phyloP scores from a whole-genome alignment of 2,113 vertebrate genomes.

The Heloderma charlesbogerti region DNA sequence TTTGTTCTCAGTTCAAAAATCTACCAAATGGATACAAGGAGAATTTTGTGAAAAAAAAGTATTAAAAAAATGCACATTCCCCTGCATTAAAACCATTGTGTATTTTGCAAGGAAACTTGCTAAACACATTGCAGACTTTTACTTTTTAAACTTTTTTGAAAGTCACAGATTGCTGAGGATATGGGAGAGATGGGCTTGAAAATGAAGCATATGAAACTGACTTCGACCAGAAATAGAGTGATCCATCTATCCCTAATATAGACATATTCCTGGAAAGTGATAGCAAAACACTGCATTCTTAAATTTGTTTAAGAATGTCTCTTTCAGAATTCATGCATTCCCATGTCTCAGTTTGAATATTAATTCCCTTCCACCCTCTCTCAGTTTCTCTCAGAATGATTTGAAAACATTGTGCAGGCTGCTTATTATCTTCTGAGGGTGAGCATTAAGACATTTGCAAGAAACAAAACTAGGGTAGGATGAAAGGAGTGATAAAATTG shows the following conservation, averaged over 20 bases:
- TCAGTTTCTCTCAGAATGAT: not conserved
- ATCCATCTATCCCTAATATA: not conserved
- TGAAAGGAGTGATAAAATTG: constrained; percentile 52
- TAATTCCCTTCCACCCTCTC: not conserved
- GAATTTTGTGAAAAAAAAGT: not conserved
- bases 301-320: not conserved
- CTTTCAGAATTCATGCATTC: not conserved
- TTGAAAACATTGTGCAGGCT: not conserved
- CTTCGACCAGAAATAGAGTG: not conserved
- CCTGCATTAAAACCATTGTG: not conserved
- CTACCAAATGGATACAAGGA: not conserved
- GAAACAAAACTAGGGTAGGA: constrained; percentile 50
- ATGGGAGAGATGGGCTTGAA: not conserved
- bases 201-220: not conserved
- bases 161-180: not conserved
- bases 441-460: constrained; percentile 30
- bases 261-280: not conserved
- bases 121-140: no score
- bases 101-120: not conserved
- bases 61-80: not conserved
- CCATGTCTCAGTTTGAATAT: not conserved
- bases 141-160: no score
- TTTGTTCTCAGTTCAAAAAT: not conserved
- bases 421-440: constrained; percentile 34
- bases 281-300: not conserved